A percentile compares a stretch with the other conserved stretches of the same genome.
These are phyloP conservation scores for Eriocheir sinensis DNA, from an alignment of 1,140 invertebrate genomes.

Conservation along the genomic window DNA sequence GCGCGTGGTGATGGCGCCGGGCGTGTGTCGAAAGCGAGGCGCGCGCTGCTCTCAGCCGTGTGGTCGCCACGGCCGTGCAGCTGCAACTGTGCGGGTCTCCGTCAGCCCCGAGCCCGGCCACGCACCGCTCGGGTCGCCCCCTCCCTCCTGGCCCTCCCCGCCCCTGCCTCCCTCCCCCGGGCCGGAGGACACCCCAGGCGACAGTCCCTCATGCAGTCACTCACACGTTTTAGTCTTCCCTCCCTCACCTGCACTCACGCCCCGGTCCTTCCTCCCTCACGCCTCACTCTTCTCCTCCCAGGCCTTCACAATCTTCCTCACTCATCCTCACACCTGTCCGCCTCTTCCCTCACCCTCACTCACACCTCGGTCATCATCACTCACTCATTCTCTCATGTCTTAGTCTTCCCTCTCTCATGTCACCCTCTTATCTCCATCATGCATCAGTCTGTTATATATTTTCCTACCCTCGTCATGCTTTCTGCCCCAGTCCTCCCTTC, in stretches of 20 bases:
- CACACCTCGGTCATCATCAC: too few species aligned
- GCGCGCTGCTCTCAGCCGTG: constrained; percentile 63
- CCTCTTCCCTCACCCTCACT: too few species aligned
- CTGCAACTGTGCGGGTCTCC: constrained; percentile 76
- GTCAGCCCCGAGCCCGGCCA: constrained; percentile 47
- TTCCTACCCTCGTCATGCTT: too few species aligned
- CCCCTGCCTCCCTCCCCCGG: constrained; percentile 1
- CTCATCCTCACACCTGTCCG: too few species aligned
- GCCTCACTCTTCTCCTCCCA: not conserved
- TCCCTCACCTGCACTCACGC: constrained; percentile 27
- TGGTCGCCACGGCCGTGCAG: constrained; percentile 70
- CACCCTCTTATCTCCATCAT: not conserved
- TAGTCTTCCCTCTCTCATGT: constrained; percentile 13
- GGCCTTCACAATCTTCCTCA: too few species aligned
- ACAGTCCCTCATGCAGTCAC: constrained; percentile 51
- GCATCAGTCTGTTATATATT: too few species aligned
- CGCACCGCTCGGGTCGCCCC: not conserved
- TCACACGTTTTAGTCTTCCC: not conserved
- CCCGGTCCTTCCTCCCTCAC: constrained; percentile 32
- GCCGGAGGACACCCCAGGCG: not conserved
- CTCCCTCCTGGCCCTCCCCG: not conserved
- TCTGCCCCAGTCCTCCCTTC: too few species aligned
- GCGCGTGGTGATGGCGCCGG: constrained; percentile 58
- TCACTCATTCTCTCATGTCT: not conserved
- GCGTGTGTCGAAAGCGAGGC: constrained; percentile 63